Evolutionary conservation across 1,140 invertebrate species (phyloP).

Genomic region (Sycophila sp.): DNA sequence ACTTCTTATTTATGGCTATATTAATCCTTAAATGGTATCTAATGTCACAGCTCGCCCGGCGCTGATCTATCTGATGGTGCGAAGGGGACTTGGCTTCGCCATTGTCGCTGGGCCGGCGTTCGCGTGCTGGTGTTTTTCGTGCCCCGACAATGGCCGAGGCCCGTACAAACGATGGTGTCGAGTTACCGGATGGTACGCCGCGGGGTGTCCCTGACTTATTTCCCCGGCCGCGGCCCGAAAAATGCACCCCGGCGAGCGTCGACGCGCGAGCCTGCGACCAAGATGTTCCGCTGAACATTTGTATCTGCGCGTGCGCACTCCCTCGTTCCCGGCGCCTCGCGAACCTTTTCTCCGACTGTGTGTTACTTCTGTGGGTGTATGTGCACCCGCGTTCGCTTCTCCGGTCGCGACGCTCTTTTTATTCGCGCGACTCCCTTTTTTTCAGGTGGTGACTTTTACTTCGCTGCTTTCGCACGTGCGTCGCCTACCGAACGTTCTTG

Average conservation of each 20-base stretch:
- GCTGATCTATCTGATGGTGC: slow-evolving; percentile 59
- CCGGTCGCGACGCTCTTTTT: no score
- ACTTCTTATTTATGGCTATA: slow-evolving; percentile 67
- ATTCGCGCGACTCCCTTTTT: no score
- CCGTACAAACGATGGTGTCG: slow-evolving; percentile 66
- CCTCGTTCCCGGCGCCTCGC: no score
- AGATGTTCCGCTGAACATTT: slow-evolving; percentile 63
- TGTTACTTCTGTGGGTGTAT: not conserved
- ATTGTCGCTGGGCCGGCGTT: slow-evolving; percentile 64
- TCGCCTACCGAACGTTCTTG: no score
- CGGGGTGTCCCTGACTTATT: slow-evolving; percentile 65
- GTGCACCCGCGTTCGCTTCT: no score
- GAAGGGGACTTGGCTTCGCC: slow-evolving; percentile 44
- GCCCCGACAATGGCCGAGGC: slow-evolving; percentile 55
- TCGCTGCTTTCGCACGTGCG: no score
- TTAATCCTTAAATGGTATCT: slow-evolving; percentile 69
- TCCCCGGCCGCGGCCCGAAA: slow-evolving; percentile 44
- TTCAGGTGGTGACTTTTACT: no score
- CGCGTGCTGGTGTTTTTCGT: slow-evolving; percentile 65
- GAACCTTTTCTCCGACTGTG: not conserved
- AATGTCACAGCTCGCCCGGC: slow-evolving; percentile 60
- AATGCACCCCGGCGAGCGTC: slow-evolving; percentile 40
- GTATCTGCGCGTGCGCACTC: no score
- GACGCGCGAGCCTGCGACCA: slow-evolving; percentile 45
- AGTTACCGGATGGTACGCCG: slow-evolving; percentile 67